These are phyloP conservation scores for Nomada lathburiana DNA, from an alignment of 2,888 invertebrate species.

Conservation along the genomic window DNA sequence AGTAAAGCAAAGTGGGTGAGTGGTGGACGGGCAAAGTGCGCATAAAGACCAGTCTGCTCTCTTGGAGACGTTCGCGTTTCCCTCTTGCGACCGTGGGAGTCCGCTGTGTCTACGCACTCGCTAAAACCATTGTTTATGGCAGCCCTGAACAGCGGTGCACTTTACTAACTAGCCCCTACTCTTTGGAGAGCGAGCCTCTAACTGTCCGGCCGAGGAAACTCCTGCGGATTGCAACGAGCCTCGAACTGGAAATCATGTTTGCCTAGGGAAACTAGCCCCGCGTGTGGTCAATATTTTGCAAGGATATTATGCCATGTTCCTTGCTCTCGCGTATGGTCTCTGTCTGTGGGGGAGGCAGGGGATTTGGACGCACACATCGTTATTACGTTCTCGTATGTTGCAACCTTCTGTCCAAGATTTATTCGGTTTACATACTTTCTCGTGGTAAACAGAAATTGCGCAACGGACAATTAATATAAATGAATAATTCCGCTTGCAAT, in stretches of 20 bases:
- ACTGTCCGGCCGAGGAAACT: slow-evolving; percentile 53
- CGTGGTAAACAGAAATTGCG: too few relatives aligned
- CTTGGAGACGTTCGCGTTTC: slow-evolving; percentile 42
- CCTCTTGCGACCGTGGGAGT: slow-evolving; percentile 79
- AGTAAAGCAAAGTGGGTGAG: slow-evolving; percentile 80
- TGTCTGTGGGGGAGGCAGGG: not conserved
- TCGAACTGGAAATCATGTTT: slow-evolving; percentile 34
- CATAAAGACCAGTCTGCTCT: slow-evolving; percentile 68
- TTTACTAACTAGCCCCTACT: slow-evolving; percentile 78
- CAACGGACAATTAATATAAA: too few relatives aligned
- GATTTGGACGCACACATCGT: too few relatives aligned
- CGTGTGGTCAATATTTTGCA: slow-evolving; percentile 45
- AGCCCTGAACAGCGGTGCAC: slow-evolving; percentile 74
- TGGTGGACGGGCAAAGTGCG: slow-evolving; percentile 68
- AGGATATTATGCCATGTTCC: not conserved
- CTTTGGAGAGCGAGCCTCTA: slow-evolving; percentile 52
- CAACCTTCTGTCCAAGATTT: too few relatives aligned
- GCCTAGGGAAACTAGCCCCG: slow-evolving; percentile 31
- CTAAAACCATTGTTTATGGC: slow-evolving; percentile 82
- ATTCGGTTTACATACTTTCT: too few relatives aligned
- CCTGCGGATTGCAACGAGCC: slow-evolving; percentile 14
- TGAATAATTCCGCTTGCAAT: too few relatives aligned
- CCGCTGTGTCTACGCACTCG: slow-evolving; percentile 68
- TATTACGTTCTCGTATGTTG: too few relatives aligned
- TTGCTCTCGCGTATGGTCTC: not conserved